Evolutionary conservation across 1,140 invertebrate genomes (phyloP), one percentile per base, ranked within the genome.

Genomic region (Calycopis cecrops): DNA sequence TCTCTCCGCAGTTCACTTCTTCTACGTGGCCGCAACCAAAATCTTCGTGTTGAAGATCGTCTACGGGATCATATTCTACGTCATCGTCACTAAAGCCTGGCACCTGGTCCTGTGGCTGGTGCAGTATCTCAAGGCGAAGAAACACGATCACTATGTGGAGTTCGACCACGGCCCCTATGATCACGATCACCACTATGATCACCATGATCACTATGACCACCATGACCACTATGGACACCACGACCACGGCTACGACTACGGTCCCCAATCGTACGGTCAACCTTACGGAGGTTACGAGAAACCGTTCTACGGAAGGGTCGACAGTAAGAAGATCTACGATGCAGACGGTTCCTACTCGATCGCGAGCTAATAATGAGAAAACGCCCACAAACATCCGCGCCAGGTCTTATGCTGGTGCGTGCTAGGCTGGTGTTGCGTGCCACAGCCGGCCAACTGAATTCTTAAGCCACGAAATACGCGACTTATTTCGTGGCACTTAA

Each of bases 11-110:
- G 83, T 78, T 50, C 80, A 83, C 53, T 79, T 86, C 57, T 71
- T 82, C 63, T 84, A 83, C 70, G 73, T 77, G 2, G 75, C 73
- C 7, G 83, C 78, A 17, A 77, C 79, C 11, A 86, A 86, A 52
- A 18, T 86, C 0, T 73, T 86, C 61, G 59, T 86, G 9, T 60
- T 86, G 17, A 86, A 86, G 51, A 67, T 84, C 1, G 57, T 83
- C 0, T 86, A 86, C 42, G 80, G 78, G 0, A 65, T 69, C 12
- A 69, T 86, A 14, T 79, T 86, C 60, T 83, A 71, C 52, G 64
- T 71, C 0, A 60, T 86, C 0, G 42, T 73, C 0, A 64, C 60
- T 1, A 86, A 86, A 51, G 76, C 65, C 0, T 84, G 80, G 80
- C 73, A 81, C 16, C 71, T 86, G 18, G 57, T 69, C 0, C 28